Evolutionary conservation across 2,888 invertebrate species (phyloP), one percentile per base, ranked within the genome.

Genomic region (Campoplex capitator): DNA sequence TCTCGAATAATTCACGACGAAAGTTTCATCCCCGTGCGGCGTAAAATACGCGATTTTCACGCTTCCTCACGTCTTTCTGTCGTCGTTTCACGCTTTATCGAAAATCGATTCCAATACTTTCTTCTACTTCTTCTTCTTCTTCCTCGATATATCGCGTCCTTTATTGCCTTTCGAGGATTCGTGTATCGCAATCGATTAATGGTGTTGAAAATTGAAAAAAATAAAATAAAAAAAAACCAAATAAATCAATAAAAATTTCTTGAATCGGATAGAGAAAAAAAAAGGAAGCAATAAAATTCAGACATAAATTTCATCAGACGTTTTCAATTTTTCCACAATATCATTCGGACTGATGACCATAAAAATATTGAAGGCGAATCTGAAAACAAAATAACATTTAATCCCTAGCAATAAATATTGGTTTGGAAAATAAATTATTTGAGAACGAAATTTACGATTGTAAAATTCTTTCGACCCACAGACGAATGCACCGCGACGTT

Each of bases 1-100:
- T 68, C 86, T 87, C 85, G 82, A 77, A 87, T 87, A 89, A 90
- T 89, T 90, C 89, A 88, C 84, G 77, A 71, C 70, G 35, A 75
- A 67, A 74, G 68, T 68, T 70, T 32, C 56, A 68, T 45, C 45
- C 18, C 32, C 56, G 0, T 6, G 28, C 13, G 51, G 28, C 51
- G 7, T 48, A 76, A 88, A 82, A 74, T 42, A 58, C 65, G 65
- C 71, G 16, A 62, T 70, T 70, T 45, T 45, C 45, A 45, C 42
- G 42, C 78, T 76, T 51, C 58, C 42, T 18, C 67, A 86, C 83
- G 48, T 28, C 68, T 88, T 87, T 89, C 70, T 23, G 23, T 23
- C 77, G 78, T 76, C 74, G 76, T 82, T 78, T 76, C 85, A 58
- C 85, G 82, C 62, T 79, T 51, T 35, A 67, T 54, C 35, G 88